These are phyloP conservation scores for Parnassius smintheus DNA, from an alignment of 2,888 invertebrate genomes.

Conservation along the genomic window DNA sequence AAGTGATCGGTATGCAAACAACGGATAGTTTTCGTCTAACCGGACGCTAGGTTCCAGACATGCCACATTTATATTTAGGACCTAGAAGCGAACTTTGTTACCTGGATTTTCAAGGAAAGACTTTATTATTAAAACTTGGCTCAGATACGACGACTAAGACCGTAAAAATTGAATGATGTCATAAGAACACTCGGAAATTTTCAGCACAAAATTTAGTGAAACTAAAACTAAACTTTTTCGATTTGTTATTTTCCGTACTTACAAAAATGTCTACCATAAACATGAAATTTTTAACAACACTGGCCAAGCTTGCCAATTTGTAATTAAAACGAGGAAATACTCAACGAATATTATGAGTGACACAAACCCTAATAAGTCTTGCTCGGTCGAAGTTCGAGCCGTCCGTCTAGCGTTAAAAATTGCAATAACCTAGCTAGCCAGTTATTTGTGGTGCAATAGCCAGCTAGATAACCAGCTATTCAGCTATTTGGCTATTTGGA, in stretches of 20 bases:
- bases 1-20: conserved; percentile 44
- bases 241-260: too few species aligned
- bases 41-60: conserved; percentile 42
- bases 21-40: conserved; percentile 45
- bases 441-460: too few species aligned
- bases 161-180: not conserved
- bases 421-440: too few species aligned
- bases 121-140: conserved; percentile 8
- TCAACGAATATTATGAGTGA: conserved; percentile 1
- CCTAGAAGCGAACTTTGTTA: conserved; percentile 30
- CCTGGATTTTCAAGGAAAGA: conserved; percentile 23
- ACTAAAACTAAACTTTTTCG: not conserved
- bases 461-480: too few species aligned
- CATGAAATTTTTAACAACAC: too few species aligned
- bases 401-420: too few species aligned
- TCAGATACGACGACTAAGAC: not conserved
- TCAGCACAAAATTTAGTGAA: not conserved
- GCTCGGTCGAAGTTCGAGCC: not conserved
- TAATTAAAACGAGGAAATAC: too few species aligned
- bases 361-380: conserved; percentile 13
- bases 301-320: too few species aligned
- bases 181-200: not conserved
- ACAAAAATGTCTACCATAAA: too few species aligned
- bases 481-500: too few species aligned
- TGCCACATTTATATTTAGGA: conserved; percentile 32